Percentiles rank a stretch among this genome's conserved stretches.
Evolutionary conservation across 2,113 vertebrate species (phyloP).

Genomic region (Pluvianellus socialis): DNA sequence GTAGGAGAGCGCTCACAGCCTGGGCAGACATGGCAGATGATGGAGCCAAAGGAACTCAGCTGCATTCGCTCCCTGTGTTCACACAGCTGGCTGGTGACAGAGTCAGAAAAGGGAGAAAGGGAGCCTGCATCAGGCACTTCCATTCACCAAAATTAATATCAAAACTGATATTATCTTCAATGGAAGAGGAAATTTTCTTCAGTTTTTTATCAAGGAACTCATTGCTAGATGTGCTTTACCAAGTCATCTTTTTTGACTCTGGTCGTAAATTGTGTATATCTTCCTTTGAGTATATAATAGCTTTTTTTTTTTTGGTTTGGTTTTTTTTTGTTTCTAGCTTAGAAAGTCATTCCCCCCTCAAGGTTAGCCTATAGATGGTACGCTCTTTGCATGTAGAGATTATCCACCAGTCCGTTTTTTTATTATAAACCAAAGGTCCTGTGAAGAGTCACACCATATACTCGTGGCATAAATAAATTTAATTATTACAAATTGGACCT

Average conservation of each 20-base stretch:
- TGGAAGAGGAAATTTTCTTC: not conserved
- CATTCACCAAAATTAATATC: not conserved
- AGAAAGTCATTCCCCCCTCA: not conserved
- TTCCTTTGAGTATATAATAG: not conserved
- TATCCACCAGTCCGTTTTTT: not conserved
- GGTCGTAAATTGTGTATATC: not conserved
- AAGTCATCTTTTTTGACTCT: not conserved
- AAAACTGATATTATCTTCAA: not conserved
- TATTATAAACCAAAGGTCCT: not conserved
- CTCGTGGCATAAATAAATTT: not conserved
- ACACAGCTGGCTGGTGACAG: accelerated
- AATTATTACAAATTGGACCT: not conserved
- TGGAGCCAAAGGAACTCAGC: not conserved
- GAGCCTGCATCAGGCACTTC: not conserved
- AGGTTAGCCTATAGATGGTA: not conserved
- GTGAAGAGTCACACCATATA: not conserved
- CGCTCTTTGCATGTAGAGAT: not conserved
- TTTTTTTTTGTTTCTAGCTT: not conserved
- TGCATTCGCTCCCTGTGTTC: not conserved
- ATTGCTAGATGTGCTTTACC: not conserved
- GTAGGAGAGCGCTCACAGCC: not conserved
- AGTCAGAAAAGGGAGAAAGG: not conserved
- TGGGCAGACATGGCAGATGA: not conserved
- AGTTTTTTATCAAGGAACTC: not conserved
- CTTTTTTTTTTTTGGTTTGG: not conserved